These are phyloP conservation scores for Ptychochromis oligacanthus DNA, from an alignment of 2,113 vertebrate genomes.

Conservation along the genomic window DNA sequence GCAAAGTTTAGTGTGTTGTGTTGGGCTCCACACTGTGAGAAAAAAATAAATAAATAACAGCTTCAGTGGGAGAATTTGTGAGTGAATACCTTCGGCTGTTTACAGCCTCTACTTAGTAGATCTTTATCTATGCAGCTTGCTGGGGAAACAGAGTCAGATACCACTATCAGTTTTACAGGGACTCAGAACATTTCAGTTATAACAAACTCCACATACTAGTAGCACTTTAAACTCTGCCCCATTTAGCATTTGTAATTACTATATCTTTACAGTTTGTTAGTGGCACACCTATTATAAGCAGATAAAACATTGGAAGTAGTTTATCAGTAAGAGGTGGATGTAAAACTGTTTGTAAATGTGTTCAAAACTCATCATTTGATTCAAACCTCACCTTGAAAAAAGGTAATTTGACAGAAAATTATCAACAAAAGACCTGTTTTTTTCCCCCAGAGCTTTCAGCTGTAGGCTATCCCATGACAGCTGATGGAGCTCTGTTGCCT, in stretches of 20 bases:
- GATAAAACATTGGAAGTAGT: not conserved
- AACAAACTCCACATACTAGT: not conserved
- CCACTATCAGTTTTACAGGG: not conserved
- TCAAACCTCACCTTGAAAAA: not conserved
- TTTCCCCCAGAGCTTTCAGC: not conserved
- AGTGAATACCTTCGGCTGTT: constrained; percentile 24
- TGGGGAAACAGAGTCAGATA: not conserved
- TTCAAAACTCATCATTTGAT: not conserved
- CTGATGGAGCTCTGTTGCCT: not conserved
- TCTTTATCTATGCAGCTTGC: constrained; percentile 38
- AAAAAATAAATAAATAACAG: not conserved
- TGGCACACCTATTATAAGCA: not conserved
- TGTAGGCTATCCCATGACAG: not conserved
- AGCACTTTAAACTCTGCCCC: no score
- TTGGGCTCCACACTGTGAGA: not conserved
- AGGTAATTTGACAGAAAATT: not conserved
- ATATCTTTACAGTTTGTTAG: not conserved
- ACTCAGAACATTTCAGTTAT: not conserved
- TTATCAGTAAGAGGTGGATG: not conserved
- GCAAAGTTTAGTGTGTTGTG: not conserved
- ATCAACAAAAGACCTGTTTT: not conserved
- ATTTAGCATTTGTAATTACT: not conserved
- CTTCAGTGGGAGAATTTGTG: constrained; percentile 7
- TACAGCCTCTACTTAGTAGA: constrained; percentile 25
- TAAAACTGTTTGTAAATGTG: not conserved